A percentile compares a stretch with the other conserved stretches of the same genome.
These are phyloP conservation scores for Cremastinae sp. DNA, from an alignment of 2,888 invertebrate genomes.

Conservation along the genomic window DNA sequence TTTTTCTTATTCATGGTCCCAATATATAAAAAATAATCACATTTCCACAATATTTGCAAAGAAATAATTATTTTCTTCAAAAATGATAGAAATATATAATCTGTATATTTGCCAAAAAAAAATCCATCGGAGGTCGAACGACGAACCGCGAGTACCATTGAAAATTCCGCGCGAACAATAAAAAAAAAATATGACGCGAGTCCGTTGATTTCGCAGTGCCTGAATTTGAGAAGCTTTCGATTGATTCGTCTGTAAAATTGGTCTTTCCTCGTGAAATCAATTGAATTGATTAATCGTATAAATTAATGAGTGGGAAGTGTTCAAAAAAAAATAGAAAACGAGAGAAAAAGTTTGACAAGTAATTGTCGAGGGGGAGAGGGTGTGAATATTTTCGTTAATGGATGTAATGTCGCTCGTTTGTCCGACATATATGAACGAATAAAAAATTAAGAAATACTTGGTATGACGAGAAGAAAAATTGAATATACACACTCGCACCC, in stretches of 20 bases:
- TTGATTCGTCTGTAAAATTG: slow-evolving; percentile 52
- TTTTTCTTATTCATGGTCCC: too few relatives aligned
- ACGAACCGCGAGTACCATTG: too few relatives aligned
- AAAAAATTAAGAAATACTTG: not conserved
- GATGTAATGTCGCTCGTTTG: slow-evolving; percentile 42
- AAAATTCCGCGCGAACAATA: slow-evolving; percentile 9
- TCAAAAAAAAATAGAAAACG: slow-evolving; percentile 1
- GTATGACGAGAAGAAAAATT: not conserved
- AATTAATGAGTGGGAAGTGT: not conserved
- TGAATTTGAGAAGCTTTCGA: slow-evolving; percentile 60
- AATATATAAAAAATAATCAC: too few relatives aligned
- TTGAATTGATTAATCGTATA: slow-evolving; percentile 38
- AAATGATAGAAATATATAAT: too few relatives aligned
- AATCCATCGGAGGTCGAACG: too few relatives aligned
- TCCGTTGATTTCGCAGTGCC: slow-evolving; percentile 71
- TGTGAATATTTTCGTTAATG: too few relatives aligned
- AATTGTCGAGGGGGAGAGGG: too few relatives aligned
- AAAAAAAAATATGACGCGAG: slow-evolving; percentile 36
- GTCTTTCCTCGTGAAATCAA: slow-evolving; percentile 46
- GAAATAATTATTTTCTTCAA: too few relatives aligned
- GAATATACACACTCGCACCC: slow-evolving; percentile 7
- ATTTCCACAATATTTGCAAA: too few relatives aligned
- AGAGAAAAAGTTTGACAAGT: slow-evolving; percentile 40
- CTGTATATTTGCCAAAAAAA: too few relatives aligned
- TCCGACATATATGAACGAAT: slow-evolving; percentile 25